Evolutionary conservation across 2,797 vertebrate genomes (phyloP), one percentile per base, ranked within the genome.

Genomic region (Coranthus polyacanthus): DNA sequence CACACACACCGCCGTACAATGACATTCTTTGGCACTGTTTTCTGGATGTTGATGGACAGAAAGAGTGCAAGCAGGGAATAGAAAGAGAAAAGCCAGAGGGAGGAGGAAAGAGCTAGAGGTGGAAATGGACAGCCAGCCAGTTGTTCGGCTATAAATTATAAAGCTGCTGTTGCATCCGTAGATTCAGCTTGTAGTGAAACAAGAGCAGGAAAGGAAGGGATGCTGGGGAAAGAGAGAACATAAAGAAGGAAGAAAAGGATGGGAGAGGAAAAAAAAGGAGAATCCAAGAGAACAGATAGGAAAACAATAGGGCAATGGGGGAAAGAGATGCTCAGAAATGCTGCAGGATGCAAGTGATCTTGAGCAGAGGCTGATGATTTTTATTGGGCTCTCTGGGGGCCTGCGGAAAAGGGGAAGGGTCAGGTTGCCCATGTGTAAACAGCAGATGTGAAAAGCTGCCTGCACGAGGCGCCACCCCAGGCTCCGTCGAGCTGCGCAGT

Each of bases 381-480:
- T 32, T 71, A 72, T 82, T 50, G 64, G 72, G 71, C 51, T 77
- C 61, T 66, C 52, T 9, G 4, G 45, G 42, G 51, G 60, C 83
- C 78, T 49, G 50, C 20, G 29, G 84, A 69, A 50, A 51, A 69
- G 70, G 76, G 76, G 78, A 79, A 83, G 79, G 83, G 81, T 87
- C 69, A 84, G 72, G 61, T 69, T 79, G 76, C 71, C 85, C 68
- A 58, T 78, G 82, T 90, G 91, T 90, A 88, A 91, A 91, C 88
- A 88, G 77, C 91, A 90, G 89, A 89, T 90, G 88, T 83, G 83
- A 81, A 84, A 84, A 81, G 76, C 65, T 22, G 74, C 62, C 72
- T 50, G 67, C 72, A 61, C 62, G 56, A 52, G 18, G 78, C 79
- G 51, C 82, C 76, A 71, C 87, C 82, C 78, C 32, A 15, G 85